Conservation (phyloP, 2,113 vertebrate species). For the Notechis scutatus region DNA sequence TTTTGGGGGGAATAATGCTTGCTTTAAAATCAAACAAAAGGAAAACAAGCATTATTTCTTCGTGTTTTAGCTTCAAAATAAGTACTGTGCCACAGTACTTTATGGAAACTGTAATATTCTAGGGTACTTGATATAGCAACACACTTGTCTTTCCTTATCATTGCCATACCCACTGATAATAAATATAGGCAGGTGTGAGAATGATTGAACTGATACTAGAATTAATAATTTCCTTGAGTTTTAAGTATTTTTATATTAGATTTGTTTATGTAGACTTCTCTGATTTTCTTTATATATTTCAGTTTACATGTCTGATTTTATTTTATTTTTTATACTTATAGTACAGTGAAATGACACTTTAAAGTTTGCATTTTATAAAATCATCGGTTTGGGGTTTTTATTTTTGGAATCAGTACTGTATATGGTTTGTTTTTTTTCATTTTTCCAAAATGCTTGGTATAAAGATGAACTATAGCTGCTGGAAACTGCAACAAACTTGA, state of each 20-base stretch:
- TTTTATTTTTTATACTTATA: constrained; percentile 41
- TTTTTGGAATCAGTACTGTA: not conserved
- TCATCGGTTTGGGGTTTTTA: not conserved
- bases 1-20: not conserved
- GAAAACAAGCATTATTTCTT: not conserved
- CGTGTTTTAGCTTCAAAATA: not conserved
- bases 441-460: not conserved
- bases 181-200: rapidly evolving
- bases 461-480: not conserved
- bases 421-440: not conserved
- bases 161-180: not conserved
- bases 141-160: not conserved
- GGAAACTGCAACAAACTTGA: not conserved
- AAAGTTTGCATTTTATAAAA: constrained; percentile 43
- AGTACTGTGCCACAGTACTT: not conserved
- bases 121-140: not conserved
- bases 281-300: not conserved
- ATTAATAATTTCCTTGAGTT: not conserved
- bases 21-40: not conserved
- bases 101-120: not conserved
- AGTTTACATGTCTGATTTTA: constrained; percentile 15
- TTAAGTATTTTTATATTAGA: not conserved
- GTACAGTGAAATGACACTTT: constrained; percentile 31
- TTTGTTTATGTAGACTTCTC: not conserved
- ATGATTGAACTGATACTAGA: not conserved